These are phyloP conservation scores for Yponomeuta cagnagella DNA, from an alignment of 2,888 invertebrate species.

Conservation along the genomic window DNA sequence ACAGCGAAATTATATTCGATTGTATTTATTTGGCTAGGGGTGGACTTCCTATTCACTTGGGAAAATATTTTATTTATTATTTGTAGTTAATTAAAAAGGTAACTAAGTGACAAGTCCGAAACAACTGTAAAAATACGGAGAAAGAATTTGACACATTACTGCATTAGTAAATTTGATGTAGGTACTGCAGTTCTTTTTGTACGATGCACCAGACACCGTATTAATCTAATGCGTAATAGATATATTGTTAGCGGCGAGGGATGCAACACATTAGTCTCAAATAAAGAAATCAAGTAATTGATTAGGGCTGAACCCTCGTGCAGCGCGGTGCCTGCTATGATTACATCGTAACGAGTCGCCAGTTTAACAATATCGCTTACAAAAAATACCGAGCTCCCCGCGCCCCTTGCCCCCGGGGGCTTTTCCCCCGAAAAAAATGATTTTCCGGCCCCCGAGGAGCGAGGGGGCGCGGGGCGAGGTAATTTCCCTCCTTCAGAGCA, in stretches of 20 bases:
- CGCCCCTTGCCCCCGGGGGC: constrained; percentile 29
- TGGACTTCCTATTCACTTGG: too few species aligned
- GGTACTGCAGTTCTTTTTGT: too few species aligned
- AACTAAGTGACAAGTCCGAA: too few species aligned
- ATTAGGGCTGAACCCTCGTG: constrained; percentile 5
- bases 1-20: too few species aligned
- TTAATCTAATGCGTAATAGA: neutral
- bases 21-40: too few species aligned
- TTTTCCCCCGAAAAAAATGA: constrained; percentile 36
- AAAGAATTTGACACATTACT: too few species aligned
- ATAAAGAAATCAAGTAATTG: constrained; percentile 6
- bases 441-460: constrained; percentile 28
- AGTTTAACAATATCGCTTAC: constrained; percentile 53
- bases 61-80: too few species aligned
- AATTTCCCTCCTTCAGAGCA: constrained; percentile 14
- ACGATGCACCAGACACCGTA: neutral
- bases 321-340: constrained; percentile 26
- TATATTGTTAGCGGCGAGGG: neutral
- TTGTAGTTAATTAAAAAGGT: too few species aligned
- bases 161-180: too few species aligned
- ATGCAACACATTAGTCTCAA: neutral
- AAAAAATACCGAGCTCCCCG: constrained; percentile 33
- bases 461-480: neutral
- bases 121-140: too few species aligned
- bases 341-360: constrained; percentile 34